These are phyloP conservation scores for Monomorium pharaonis DNA, from an alignment of 1,140 invertebrate genomes.

Conservation along the genomic window DNA sequence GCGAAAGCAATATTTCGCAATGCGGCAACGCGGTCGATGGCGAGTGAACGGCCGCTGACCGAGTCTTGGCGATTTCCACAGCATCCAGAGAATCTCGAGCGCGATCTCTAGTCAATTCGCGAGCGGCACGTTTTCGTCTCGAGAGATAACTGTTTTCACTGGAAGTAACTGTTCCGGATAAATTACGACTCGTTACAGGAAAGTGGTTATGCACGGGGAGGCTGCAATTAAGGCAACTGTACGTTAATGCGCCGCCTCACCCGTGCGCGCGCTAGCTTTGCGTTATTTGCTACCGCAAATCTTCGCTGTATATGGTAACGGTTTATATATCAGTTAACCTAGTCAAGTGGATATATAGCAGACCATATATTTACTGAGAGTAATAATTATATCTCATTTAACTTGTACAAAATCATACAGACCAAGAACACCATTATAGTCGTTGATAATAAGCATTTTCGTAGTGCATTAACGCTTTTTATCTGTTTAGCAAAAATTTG, in stretches of 20 bases:
- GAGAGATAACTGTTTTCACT: slow-evolving; percentile 67
- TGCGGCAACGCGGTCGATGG: slow-evolving; percentile 1
- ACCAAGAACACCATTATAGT: neutral
- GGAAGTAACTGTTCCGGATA: slow-evolving; percentile 63
- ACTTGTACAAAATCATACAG: neutral
- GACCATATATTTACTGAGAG: neutral
- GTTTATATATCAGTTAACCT: neutral
- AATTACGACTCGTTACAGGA: slow-evolving; percentile 70
- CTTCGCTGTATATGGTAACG: neutral
- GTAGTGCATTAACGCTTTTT: neutral
- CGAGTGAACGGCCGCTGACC: neutral
- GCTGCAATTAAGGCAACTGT: slow-evolving; percentile 67
- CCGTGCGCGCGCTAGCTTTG: neutral
- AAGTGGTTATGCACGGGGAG: slow-evolving; percentile 68
- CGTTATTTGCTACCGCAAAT: slow-evolving; percentile 34
- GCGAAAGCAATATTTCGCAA: slow-evolving; percentile 56
- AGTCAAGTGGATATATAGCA: slow-evolving; percentile 6
- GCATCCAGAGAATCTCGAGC: slow-evolving; percentile 24
- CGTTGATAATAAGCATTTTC: neutral
- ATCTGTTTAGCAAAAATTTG: neutral
- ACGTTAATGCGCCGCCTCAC: slow-evolving; percentile 10
- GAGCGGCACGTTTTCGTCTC: slow-evolving; percentile 35
- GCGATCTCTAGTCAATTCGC: slow-evolving; percentile 34
- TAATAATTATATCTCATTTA: slow-evolving; percentile 33
- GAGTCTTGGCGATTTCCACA: neutral